Evolutionary conservation across 2,888 invertebrate genomes (phyloP).

Genomic region (Mesochorus sp.): DNA sequence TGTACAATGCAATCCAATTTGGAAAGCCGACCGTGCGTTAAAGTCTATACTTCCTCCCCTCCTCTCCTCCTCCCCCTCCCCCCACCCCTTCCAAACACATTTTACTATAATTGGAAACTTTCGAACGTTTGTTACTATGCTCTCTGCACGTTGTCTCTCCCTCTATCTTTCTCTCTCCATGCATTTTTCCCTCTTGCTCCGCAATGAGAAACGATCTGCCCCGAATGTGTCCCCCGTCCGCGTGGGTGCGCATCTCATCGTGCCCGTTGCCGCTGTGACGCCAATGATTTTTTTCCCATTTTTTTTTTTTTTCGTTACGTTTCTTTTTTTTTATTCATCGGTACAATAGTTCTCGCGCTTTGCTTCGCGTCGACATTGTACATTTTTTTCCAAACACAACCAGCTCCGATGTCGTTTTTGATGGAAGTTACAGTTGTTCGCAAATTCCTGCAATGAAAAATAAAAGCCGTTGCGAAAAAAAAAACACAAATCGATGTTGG

Average conservation of each 20-base stretch:
- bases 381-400: conserved; percentile 26
- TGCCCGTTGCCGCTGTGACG: conserved; percentile 41
- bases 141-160: conserved; percentile 22
- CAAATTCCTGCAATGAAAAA: conserved; percentile 1
- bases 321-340: conserved; percentile 1
- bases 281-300: conserved; percentile 38
- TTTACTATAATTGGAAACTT: conserved; percentile 79
- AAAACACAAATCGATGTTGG: conserved; percentile 4
- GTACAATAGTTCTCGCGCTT: conserved; percentile 42
- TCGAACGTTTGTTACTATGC: conserved; percentile 72
- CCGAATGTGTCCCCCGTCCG: conserved; percentile 34
- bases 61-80: too few species aligned
- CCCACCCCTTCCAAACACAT: conserved; percentile 70
- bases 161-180: conserved; percentile 10
- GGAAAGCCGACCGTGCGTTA: conserved; percentile 67
- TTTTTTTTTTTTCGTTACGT: conserved; percentile 16
- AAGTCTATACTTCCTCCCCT: conserved; percentile 57
- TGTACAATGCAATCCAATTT: conserved; percentile 80
- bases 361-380: conserved; percentile 24
- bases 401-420: conserved; percentile 7
- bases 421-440: conserved; percentile 13
- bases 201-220: conserved; percentile 58
- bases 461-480: conserved; percentile 15
- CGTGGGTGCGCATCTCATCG: conserved; percentile 42
- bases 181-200: not conserved